Conservation (phyloP, 2,113 vertebrate species). For the Apodemus sylvaticus region DNA sequence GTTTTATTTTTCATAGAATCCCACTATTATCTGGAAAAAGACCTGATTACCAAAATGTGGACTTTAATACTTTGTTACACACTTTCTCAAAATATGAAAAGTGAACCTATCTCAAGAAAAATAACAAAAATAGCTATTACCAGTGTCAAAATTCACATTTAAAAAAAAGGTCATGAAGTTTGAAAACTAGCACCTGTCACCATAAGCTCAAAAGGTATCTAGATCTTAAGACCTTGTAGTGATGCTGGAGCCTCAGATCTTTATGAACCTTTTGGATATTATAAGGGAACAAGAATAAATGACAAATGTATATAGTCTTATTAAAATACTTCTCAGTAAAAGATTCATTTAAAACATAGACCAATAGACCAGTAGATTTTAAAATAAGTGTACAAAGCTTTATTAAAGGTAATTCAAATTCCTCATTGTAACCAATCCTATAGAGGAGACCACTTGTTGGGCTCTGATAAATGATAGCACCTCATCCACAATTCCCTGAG, state of each 20-base stretch:
- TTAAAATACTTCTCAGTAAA: slow-evolving; percentile 12
- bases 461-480: not conserved
- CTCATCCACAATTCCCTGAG: not conserved
- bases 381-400: not conserved
- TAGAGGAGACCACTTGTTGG: not conserved
- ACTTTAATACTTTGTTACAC: not conserved
- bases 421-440: not conserved
- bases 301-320: not conserved
- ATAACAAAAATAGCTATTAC: not conserved
- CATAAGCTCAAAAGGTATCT: not conserved
- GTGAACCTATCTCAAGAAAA: not conserved
- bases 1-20: not conserved
- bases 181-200: not conserved
- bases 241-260: not conserved
- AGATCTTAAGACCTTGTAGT: not conserved
- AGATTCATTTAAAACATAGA: slow-evolving; percentile 6
- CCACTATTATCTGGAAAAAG: not conserved
- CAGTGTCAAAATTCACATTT: not conserved
- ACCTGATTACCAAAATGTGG: not conserved
- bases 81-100: slow-evolving; percentile 49
- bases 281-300: not conserved
- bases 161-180: not conserved
- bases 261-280: slow-evolving; percentile 10
- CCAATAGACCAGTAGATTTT: not conserved
- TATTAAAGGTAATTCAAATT: not conserved